Conservation (phyloP, 2,113 vertebrate species). For the Potamarius usumacintae region DNA sequence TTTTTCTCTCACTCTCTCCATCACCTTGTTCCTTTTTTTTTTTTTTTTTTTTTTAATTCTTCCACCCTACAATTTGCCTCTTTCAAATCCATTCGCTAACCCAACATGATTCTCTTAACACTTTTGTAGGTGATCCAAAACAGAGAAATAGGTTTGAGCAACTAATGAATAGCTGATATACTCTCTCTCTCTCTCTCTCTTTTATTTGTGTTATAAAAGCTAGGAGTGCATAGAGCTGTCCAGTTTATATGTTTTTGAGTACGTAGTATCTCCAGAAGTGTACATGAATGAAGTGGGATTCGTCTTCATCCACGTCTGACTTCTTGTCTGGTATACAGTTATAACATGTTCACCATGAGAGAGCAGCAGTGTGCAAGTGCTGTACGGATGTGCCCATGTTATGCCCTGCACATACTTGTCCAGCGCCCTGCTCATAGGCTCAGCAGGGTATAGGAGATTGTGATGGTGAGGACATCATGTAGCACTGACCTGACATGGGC, state of each 20-base stretch:
- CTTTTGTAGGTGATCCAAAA: background rate
- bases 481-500: constrained; percentile 55
- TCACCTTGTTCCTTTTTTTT: constrained; percentile 37
- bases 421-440: constrained; percentile 41
- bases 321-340: background rate
- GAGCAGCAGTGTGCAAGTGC: constrained; percentile 8
- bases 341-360: background rate
- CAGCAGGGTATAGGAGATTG: constrained; percentile 50
- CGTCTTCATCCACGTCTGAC: background rate
- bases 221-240: background rate
- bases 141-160: background rate
- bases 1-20: constrained; percentile 65
- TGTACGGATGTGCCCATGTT: constrained; percentile 21
- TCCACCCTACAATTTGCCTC: constrained; percentile 30
- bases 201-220: background rate
- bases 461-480: constrained; percentile 48
- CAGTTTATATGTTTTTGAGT: background rate
- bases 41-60: constrained; percentile 1
- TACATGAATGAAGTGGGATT: background rate
- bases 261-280: background rate
- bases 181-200: background rate
- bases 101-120: background rate
- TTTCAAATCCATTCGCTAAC: constrained; percentile 1
- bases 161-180: background rate
- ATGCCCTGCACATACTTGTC: constrained; percentile 46